A percentile compares a stretch with the other conserved stretches of the same genome.
These are phyloP conservation scores for Atractosteus spatula DNA, from an alignment of 2,113 vertebrate genomes.

Conservation along the genomic window DNA sequence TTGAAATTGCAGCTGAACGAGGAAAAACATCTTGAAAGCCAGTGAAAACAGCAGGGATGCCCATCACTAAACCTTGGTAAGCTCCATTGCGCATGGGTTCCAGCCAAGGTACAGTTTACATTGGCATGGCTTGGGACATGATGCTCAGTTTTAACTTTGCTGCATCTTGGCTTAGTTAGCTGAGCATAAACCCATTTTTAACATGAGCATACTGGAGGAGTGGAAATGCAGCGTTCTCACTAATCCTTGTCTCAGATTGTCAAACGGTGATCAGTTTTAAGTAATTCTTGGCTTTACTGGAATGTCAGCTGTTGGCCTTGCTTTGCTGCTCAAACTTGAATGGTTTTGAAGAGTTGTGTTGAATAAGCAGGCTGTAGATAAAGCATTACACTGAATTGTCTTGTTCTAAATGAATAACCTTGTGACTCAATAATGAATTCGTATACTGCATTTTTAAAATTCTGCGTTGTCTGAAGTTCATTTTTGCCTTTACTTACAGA, in stretches of 20 bases:
- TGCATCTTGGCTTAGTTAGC: background rate
- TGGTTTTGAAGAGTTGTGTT: background rate
- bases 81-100: background rate
- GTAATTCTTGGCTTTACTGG: background rate
- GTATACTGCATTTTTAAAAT: no score
- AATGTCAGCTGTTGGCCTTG: background rate
- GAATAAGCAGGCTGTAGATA: background rate
- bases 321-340: no score
- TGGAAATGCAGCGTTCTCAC: background rate
- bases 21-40: background rate
- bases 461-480: no score
- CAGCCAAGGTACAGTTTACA: background rate
- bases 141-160: background rate
- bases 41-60: background rate
- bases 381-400: background rate
- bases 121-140: background rate
- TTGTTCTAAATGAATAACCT: background rate
- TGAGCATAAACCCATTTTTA: background rate
- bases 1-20: background rate
- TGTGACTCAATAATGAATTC: background rate
- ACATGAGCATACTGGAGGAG: background rate
- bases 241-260: background rate
- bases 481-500: no score
- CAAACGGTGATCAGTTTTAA: background rate
- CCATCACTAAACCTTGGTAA: background rate